Evolutionary conservation across 2,113 vertebrate species (phyloP).

Genomic region (cattle (Bos taurus)): DNA sequence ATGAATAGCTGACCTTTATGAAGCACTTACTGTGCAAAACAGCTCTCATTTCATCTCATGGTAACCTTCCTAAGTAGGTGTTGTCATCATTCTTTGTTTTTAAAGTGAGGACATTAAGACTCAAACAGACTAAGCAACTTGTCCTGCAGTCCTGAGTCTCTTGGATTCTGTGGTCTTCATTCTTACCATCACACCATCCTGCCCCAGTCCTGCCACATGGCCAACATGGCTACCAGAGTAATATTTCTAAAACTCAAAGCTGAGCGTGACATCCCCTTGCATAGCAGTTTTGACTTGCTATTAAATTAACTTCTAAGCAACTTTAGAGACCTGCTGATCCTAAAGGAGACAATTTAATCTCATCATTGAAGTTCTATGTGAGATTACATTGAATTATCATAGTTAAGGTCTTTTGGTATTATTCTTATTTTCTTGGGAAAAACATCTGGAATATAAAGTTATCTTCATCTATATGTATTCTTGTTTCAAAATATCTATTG

Average conservation of each 20-base stretch:
- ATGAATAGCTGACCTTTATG: background rate
- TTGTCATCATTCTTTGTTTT: background rate
- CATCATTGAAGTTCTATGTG: background rate
- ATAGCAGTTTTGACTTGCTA: background rate
- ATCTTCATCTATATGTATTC: slow-evolving; percentile 18
- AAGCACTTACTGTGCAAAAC: background rate
- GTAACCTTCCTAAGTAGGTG: background rate
- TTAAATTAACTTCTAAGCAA: background rate
- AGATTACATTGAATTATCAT: background rate
- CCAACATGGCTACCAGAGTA: background rate
- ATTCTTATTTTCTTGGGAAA: background rate
- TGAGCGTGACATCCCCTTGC: background rate
- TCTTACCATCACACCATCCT: background rate
- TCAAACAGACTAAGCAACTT: background rate
- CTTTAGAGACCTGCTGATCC: background rate
- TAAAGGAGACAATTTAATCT: background rate
- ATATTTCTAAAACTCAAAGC: background rate
- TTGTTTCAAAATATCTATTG: slow-evolving; percentile 22
- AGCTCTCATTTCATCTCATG: background rate
- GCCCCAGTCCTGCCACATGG: background rate
- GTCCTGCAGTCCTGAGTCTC: background rate
- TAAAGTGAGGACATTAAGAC: background rate
- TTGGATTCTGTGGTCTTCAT: background rate
- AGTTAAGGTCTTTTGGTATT: background rate
- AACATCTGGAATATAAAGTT: background rate